Conservation (phyloP, 2,797 vertebrate species). For the Numenius phaeopus region DNA sequence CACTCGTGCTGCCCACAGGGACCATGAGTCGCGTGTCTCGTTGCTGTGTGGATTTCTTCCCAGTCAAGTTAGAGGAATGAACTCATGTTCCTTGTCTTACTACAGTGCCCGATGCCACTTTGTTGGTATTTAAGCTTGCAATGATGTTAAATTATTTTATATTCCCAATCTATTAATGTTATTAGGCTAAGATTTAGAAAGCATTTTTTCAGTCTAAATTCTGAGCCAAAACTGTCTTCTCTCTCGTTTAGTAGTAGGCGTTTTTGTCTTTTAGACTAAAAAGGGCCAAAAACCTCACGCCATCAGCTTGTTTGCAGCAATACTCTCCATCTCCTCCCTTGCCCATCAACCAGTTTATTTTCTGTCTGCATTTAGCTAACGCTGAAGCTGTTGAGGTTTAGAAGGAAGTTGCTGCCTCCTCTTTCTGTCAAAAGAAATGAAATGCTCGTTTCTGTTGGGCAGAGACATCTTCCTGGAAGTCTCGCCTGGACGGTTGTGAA, state of each 20-base stretch:
- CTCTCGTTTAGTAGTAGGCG: background rate
- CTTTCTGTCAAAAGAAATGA: background rate
- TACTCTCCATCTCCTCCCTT: background rate
- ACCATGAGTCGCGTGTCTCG: background rate
- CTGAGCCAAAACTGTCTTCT: conserved; percentile 44
- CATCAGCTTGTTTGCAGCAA: conserved; percentile 56
- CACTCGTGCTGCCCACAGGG: background rate
- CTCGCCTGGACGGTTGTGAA: background rate
- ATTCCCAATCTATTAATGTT: background rate
- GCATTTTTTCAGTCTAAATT: conserved; percentile 14
- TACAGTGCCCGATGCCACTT: background rate
- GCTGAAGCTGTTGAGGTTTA: background rate
- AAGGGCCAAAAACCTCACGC: conserved; percentile 49
- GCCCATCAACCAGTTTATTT: background rate
- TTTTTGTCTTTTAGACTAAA: conserved; percentile 37
- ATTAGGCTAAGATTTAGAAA: conserved; percentile 21
- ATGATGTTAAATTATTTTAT: conserved; percentile 7
- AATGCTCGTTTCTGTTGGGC: background rate
- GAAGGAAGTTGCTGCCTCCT: background rate
- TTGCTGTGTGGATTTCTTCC: background rate
- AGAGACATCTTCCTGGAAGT: background rate
- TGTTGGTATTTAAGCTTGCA: conserved; percentile 27
- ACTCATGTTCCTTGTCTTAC: background rate
- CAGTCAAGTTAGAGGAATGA: background rate
- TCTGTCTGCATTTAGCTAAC: background rate